Evolutionary conservation across 1,140 invertebrate genomes (phyloP), one percentile per base, ranked within the genome.

Genomic region (Reticulitermes speratus): DNA sequence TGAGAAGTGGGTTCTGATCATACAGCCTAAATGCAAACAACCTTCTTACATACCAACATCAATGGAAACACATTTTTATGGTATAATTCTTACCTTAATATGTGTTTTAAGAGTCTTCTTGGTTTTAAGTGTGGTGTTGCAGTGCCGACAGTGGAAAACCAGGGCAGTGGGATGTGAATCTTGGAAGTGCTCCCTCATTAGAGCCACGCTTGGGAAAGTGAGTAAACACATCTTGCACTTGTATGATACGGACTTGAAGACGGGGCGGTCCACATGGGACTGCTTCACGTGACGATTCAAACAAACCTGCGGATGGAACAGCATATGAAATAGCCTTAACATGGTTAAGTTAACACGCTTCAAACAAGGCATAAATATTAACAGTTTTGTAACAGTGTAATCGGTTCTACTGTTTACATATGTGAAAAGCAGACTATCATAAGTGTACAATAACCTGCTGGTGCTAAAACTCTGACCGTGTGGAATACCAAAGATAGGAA

Each of bases 81-180:
- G 23, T 38, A 81, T 52, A 86, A 83, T 44, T 82, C 84, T 44
- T 65, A 88, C 87, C 83, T 89, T 89, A 82, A 87, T 86, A 85
- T 89, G 88, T 19, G 87, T 75, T 59, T 84, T 86, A 8, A 89
- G 85, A 25, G 88, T 87, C 85, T 89, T 88, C 84, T 87, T 89
- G n/a, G 84, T 88, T 59, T 88, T 88, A 3, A 89, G 84, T 32
- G 85, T 86, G 55, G 87, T 84, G 65, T 87, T 83, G 84, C 89
- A 89, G 23, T 86, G 65, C 19, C 44, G 52, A 85, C 89, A 89
- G n/a, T 85, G 85, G 84, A 87, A 89, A 32, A 89, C 85, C 30
- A 88, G 82, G 30, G 86, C 48, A 30, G 84, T 30, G 59, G 83
- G 83, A 85, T 88, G 88, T 59, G 81, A 45, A 30, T 85, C 83